These are phyloP conservation scores for Alethe diademata DNA, from an alignment of 2,113 vertebrate species.

Conservation along the genomic window DNA sequence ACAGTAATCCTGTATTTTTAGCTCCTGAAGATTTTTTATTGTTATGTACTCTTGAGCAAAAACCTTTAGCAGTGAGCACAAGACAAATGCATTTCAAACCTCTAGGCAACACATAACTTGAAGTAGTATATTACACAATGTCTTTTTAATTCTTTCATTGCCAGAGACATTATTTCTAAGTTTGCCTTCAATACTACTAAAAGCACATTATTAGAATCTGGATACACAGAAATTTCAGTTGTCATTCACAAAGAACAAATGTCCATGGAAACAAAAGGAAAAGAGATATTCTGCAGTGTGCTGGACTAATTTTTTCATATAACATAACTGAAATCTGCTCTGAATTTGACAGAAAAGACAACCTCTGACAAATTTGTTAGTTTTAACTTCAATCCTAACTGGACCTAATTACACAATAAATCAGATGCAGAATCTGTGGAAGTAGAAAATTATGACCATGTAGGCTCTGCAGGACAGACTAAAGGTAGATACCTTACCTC, in stretches of 20 bases:
- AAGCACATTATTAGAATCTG: neutral
- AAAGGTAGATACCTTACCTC: neutral
- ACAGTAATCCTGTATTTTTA: slow-evolving; percentile 58
- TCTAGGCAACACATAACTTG: neutral
- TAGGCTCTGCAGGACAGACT: neutral
- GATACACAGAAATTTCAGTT: neutral
- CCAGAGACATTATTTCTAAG: neutral
- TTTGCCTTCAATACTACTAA: neutral
- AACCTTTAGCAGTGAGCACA: neutral
- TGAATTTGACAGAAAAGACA: neutral
- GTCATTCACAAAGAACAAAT: neutral
- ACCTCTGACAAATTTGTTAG: neutral
- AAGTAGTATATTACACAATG: neutral
- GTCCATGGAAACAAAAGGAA: neutral
- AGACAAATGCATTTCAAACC: neutral
- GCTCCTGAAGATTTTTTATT: slow-evolving; percentile 23
- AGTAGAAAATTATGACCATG: rapidly evolving
- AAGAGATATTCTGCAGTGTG: neutral
- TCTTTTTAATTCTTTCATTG: neutral
- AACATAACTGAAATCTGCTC: neutral
- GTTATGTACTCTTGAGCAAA: neutral
- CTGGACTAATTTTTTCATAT: neutral
- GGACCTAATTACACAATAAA: neutral
- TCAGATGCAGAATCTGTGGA: neutral
- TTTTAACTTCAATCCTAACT: neutral